These are phyloP conservation scores for Ciconia maguari DNA, from an alignment of 2,113 vertebrate species.

Conservation along the genomic window DNA sequence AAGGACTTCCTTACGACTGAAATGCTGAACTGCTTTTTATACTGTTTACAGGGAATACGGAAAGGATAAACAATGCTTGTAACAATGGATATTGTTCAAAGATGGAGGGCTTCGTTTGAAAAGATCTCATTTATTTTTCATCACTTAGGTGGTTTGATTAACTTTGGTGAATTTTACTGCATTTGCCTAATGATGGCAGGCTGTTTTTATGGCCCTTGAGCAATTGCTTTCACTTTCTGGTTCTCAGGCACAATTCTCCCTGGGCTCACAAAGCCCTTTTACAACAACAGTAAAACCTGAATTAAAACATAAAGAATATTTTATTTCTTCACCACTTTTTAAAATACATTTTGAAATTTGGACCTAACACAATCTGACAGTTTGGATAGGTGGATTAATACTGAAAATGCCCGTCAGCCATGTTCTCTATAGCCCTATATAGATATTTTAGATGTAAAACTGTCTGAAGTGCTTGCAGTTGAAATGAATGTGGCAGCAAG, in stretches of 20 bases:
- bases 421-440: not conserved
- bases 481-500: not conserved
- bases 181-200: conserved; percentile 49
- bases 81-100: conserved; percentile 19
- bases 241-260: conserved; percentile 45
- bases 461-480: not conserved
- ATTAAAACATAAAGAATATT: conserved; percentile 59
- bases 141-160: conserved; percentile 58
- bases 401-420: not conserved
- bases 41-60: not conserved
- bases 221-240: conserved; percentile 54
- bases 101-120: conserved; percentile 24
- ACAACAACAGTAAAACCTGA: conserved; percentile 51
- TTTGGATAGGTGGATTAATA: not conserved
- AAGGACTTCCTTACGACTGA: not conserved
- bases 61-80: not conserved
- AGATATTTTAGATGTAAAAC: not conserved
- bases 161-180: conserved; percentile 60
- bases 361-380: not conserved
- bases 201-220: conserved; percentile 46
- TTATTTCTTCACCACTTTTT: conserved; percentile 36
- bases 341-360: conserved; percentile 30
- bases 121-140: conserved; percentile 54
- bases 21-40: not conserved
- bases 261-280: conserved; percentile 47